phyloP scores from a whole-genome alignment of 2,797 vertebrate species.

The Delichon dasypus region DNA sequence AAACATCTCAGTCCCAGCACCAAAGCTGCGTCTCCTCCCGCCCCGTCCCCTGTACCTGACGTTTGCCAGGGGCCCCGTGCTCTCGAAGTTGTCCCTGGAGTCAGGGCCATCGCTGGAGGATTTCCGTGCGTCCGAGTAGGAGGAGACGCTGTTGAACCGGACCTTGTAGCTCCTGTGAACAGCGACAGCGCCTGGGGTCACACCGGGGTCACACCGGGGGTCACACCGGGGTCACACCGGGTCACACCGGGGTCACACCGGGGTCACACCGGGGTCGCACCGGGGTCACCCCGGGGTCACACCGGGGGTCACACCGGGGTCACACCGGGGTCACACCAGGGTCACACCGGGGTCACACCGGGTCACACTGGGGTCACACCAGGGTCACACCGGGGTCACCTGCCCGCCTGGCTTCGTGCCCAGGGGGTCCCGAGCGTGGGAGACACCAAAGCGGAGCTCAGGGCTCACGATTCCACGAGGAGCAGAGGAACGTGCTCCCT shows the following conservation, averaged over 20 bases:
- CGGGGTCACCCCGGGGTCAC: no score
- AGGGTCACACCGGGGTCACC: no score
- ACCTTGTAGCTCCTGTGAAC: conserved; percentile 94
- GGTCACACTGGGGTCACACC: no score
- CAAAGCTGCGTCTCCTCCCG: neutral
- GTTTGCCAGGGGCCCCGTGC: conserved; percentile 92
- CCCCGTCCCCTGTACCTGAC: conserved; percentile 81
- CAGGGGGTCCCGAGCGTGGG: fast-evolving
- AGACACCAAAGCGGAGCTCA: neutral
- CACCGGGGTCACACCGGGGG: no score
- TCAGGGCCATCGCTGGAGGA: conserved; percentile 90
- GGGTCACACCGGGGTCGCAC: no score
- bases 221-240: no score
- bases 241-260: no score
- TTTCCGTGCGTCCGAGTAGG: conserved; percentile 90
- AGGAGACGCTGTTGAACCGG: conserved; percentile 98
- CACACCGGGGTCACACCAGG: no score
- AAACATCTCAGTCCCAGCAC: neutral
- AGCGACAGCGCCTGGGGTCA: neutral
- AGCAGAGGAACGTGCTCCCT: neutral
- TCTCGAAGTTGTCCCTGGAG: conserved; percentile 90
- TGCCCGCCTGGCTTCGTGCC: fast-evolving
- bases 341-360: no score
- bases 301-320: no score
- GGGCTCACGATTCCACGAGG: neutral